These are phyloP conservation scores for Idaea dimidiata DNA, from an alignment of 2,888 invertebrate genomes.

Conservation along the genomic window DNA sequence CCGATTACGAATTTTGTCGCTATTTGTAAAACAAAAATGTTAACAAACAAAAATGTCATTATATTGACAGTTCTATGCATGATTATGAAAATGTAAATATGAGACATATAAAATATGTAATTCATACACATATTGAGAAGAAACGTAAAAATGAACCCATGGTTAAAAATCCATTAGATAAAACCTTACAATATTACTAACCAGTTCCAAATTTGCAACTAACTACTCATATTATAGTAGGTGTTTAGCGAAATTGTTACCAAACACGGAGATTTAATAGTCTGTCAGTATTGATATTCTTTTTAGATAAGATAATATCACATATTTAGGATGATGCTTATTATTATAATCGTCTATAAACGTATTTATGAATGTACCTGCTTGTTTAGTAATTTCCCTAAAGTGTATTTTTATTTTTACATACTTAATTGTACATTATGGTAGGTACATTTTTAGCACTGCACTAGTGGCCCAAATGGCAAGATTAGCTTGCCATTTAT, in stretches of 20 bases:
- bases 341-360: neutral
- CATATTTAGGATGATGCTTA: neutral
- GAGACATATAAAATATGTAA: neutral
- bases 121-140: conserved; percentile 9
- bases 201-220: neutral
- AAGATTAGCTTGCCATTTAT: too few species aligned
- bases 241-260: neutral
- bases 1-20: neutral
- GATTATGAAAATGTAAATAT: neutral
- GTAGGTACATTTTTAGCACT: too few species aligned
- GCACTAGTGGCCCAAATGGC: too few species aligned
- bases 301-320: neutral
- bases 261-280: neutral
- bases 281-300: neutral
- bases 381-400: too few species aligned
- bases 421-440: too few species aligned
- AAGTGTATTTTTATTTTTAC: too few species aligned
- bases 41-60: neutral
- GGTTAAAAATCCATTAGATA: neutral
- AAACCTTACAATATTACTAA: neutral
- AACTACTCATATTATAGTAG: neutral
- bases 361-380: too few species aligned
- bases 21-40: neutral
- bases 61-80: neutral
- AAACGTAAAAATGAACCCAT: conserved; percentile 1